Conservation (phyloP, 2,113 vertebrate species). For the Cepphus grylle region DNA sequence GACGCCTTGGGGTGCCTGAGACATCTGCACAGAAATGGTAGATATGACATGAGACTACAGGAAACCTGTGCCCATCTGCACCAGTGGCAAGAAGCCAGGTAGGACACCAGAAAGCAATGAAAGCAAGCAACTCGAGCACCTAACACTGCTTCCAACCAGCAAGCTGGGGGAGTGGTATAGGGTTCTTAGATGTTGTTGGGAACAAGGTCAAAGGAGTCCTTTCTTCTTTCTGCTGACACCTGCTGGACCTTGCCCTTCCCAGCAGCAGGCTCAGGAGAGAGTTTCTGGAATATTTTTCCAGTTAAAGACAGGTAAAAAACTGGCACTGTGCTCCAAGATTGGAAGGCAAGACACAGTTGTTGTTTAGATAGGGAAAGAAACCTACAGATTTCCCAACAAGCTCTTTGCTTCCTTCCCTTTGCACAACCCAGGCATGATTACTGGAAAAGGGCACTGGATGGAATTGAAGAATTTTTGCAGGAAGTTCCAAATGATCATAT, state of each 20-base stretch:
- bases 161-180: neutral
- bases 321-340: neutral
- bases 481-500: neutral
- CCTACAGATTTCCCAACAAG: neutral
- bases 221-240: neutral
- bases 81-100: constrained; percentile 5
- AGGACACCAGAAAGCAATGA: neutral
- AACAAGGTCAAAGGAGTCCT: neutral
- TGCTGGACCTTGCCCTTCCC: neutral
- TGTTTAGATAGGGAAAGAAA: neutral
- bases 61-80: constrained; percentile 30
- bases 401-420: neutral
- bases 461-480: neutral
- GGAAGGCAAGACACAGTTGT: neutral
- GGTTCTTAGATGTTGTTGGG: neutral
- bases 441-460: neutral
- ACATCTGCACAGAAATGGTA: constrained; percentile 8
- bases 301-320: neutral
- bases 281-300: neutral
- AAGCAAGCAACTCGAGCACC: neutral
- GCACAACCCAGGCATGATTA: neutral
- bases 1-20: neutral
- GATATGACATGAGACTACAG: neutral
- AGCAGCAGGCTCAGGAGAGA: neutral
- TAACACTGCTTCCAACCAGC: neutral